phyloP scores from a whole-genome alignment of 2,888 invertebrate species.

The Agrochola lota region DNA sequence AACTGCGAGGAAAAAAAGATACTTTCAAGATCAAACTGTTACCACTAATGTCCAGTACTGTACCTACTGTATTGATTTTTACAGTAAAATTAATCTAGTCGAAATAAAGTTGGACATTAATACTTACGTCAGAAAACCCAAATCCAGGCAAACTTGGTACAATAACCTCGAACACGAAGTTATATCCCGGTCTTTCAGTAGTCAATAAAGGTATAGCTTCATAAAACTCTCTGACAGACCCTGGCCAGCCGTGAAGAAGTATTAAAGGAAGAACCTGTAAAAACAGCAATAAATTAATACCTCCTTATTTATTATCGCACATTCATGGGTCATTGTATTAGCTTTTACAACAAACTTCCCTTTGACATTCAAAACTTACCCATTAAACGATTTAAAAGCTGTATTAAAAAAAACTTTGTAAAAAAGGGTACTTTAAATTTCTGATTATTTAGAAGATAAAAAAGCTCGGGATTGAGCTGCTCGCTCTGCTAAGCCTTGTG shows the following conservation, averaged over 20 bases:
- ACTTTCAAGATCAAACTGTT: neutral
- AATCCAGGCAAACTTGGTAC: conserved; percentile 90
- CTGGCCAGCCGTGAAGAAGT: conserved; percentile 96
- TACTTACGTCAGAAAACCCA: conserved; percentile 83
- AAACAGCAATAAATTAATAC: neutral
- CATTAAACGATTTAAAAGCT: too few relatives aligned
- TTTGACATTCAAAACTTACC: too few relatives aligned
- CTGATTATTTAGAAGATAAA: too few relatives aligned
- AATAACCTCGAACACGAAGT: conserved; percentile 92
- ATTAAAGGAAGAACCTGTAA: conserved; percentile 91
- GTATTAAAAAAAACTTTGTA: too few relatives aligned
- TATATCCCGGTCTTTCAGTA: conserved; percentile 83
- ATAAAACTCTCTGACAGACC: conserved; percentile 94
- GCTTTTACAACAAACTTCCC: too few relatives aligned
- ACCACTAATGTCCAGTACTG: too few relatives aligned
- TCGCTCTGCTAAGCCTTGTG: too few relatives aligned
- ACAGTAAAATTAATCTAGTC: too few relatives aligned
- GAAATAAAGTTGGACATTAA: neutral
- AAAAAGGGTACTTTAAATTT: too few relatives aligned
- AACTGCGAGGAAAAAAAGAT: neutral
- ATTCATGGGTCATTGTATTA: too few relatives aligned
- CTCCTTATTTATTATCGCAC: neutral
- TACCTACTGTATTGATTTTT: too few relatives aligned
- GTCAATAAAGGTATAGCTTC: conserved; percentile 92
- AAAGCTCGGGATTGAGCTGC: too few relatives aligned